These are phyloP conservation scores for Drosophila navojoa DNA, from an alignment of 1,140 invertebrate species.

Conservation along the genomic window DNA sequence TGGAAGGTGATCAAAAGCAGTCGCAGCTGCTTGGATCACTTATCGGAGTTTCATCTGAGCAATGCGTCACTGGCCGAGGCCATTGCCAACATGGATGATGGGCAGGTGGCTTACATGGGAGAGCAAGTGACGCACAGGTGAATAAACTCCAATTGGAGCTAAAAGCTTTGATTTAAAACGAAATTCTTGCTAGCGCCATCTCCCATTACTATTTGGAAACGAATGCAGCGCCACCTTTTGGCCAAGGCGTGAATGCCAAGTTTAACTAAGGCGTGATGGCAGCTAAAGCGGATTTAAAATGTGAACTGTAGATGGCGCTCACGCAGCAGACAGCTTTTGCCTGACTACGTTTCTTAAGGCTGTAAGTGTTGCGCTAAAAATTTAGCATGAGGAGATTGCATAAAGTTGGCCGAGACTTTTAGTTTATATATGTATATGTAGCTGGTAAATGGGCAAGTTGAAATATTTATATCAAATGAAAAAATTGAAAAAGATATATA, in stretches of 20 bases:
- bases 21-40: conserved; percentile 26
- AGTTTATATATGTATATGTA: too few relatives aligned
- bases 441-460: not conserved
- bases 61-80: conserved; percentile 9
- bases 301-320: conserved; percentile 20
- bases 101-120: conserved; percentile 66
- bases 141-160: not conserved
- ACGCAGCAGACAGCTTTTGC: not conserved
- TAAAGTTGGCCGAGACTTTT: not conserved
- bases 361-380: not conserved
- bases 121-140: conserved; percentile 67
- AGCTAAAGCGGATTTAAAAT: not conserved
- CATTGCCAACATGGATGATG: conserved; percentile 20
- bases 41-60: conserved; percentile 5
- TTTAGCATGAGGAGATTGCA: not conserved
- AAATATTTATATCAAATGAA: not conserved
- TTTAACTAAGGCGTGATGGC: conserved; percentile 10
- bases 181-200: conserved; percentile 54
- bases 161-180: not conserved
- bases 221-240: conserved; percentile 72
- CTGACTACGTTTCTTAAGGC: not conserved
- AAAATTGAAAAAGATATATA: too few relatives aligned
- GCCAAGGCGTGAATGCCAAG: conserved; percentile 54
- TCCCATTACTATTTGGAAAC: conserved; percentile 67
- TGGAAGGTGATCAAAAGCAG: conserved; percentile 45